A percentile compares a stretch with the other conserved stretches of the same genome.
Conservation (phyloP, 2,113 vertebrate species). For the Thinocorus orbignyianus region DNA sequence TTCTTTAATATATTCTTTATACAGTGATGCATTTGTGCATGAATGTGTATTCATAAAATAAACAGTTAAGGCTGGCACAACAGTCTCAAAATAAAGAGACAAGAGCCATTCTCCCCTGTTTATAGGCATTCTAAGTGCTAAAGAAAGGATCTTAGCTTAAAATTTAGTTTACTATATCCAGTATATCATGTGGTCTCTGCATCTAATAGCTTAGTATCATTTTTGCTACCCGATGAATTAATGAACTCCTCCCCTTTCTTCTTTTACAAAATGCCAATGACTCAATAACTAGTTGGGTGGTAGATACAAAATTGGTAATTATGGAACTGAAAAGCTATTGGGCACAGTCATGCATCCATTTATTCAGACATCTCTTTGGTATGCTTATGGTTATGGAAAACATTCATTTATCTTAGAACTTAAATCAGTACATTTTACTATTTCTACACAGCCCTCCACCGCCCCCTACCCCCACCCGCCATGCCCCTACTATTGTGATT, state of each 20-base stretch:
- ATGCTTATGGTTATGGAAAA: not conserved
- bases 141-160: not conserved
- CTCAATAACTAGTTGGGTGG: not conserved
- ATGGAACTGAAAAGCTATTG: not conserved
- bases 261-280: not conserved
- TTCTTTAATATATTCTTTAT: not conserved
- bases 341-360: not conserved
- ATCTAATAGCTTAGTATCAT: not conserved
- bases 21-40: rapidly evolving
- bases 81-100: not conserved
- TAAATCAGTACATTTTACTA: not conserved
- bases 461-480: too few species aligned
- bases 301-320: not conserved
- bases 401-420: not conserved
- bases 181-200: not conserved
- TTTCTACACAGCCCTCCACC: not conserved
- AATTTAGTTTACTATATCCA: not conserved
- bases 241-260: not conserved
- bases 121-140: not conserved
- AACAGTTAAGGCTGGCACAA: not conserved
- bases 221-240: not conserved
- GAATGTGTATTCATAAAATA: not conserved
- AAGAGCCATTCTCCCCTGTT: not conserved
- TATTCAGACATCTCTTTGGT: not conserved
- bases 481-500: not conserved